Evolutionary conservation across 92 coral and sea anemone species (phyloP).

Genomic region (Paragorgia papillata): DNA sequence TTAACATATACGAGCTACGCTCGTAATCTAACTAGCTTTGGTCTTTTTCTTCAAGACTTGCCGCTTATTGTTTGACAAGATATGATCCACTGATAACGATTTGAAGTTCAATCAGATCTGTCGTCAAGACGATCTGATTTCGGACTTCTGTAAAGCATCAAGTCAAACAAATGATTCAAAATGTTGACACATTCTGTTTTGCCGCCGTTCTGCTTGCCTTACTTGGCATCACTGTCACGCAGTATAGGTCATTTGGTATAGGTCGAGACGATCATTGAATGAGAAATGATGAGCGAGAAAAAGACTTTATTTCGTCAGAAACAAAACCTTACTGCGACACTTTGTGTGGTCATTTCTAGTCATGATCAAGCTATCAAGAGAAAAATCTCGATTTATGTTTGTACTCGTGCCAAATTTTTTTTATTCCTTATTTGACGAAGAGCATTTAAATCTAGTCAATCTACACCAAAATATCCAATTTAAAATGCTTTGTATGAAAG

Average conservation of each 20-base stretch:
- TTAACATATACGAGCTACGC: background rate
- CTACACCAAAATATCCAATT: background rate
- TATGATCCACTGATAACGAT: slow-evolving; percentile 33
- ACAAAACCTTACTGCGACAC: slow-evolving; percentile 2
- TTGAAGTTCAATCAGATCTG: slow-evolving; percentile 31
- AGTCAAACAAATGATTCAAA: slow-evolving; percentile 32
- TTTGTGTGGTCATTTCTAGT: slow-evolving; percentile 44
- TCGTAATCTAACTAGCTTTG: no score
- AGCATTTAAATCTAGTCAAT: background rate
- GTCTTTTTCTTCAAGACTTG: background rate
- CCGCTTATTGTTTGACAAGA: slow-evolving; percentile 27
- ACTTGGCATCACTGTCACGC: slow-evolving; percentile 16
- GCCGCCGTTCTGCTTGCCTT: slow-evolving; percentile 3
- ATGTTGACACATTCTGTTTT: slow-evolving; percentile 21
- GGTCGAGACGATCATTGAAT: slow-evolving; percentile 1
- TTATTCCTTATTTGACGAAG: background rate
- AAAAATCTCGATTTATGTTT: slow-evolving; percentile 9
- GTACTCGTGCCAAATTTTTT: slow-evolving; percentile 27
- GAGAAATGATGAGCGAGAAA: background rate
- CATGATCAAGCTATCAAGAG: background rate
- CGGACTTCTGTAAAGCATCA: slow-evolving; percentile 32
- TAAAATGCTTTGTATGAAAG: background rate
- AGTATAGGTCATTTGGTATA: no score
- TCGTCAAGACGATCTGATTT: slow-evolving; percentile 47
- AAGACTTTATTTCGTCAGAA: background rate